Base-by-base conservation (phyloP, 2,113 vertebrate species). In the Rallus limicola region DNA sequence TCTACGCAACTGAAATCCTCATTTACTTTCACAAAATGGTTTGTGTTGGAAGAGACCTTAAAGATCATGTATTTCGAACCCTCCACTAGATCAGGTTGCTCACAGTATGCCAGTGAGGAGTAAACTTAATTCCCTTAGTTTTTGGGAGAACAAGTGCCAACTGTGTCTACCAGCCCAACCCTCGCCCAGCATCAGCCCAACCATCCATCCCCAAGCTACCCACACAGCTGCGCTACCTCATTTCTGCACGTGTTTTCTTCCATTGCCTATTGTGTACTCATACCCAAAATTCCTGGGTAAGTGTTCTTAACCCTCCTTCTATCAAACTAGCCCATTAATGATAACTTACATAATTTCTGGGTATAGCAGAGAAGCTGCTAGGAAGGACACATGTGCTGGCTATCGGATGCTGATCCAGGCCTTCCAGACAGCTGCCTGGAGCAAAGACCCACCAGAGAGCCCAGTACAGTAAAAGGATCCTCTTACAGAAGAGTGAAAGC, bases 401-500 rank as follows among this genome's bases (percentile, higher is more conserved):
- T 3, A 1, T 2, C 0, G 0, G 21, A 8, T 23, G 31, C 46
- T 40, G 56, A 34, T 48, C 29, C 1, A 1, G 14, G 40, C 67
- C 53, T 65, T 40, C 25, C 6, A 2, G 70, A 52, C 5, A 64
- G 65, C 74, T 82, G 40, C 33, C 19, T 5, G 5, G 38, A 85
- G 15, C 6, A 36, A n/a, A 2, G 4, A 20, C 31, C 56, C 16
- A 60, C 9, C 65, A 79, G 46, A 86, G 80, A 67, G 24, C 9
- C 29, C 59, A 71, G 33, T 0, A 50, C 6, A 10, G n/a, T 4
- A 29, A 42, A 13, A 46, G 10, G 53, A n/a, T 53, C 26, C 21
- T 72, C 58, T 82, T 65, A 13, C 68, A 83, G 19, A 58, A 70
- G 82, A 36, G 48, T 48, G 48, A 48, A 48, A 70, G 65, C 69